phyloP scores from a whole-genome alignment of 64 coral and sea anemone species.

The Dendronephthya gigantea region DNA sequence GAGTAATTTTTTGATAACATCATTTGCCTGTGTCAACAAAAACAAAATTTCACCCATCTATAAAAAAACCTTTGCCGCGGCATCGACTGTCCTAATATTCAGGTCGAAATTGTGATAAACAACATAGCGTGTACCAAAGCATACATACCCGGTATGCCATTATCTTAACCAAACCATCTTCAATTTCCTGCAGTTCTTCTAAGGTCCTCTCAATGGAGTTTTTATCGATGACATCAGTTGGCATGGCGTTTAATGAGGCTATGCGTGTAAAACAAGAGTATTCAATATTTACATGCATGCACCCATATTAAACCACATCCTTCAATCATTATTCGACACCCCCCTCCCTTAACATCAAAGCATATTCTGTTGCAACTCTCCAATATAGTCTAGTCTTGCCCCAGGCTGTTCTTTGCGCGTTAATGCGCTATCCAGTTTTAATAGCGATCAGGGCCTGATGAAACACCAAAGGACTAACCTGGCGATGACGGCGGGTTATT shows the following conservation, averaged over 20 bases:
- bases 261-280: no score
- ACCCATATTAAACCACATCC: no score
- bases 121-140: not conserved
- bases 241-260: not conserved
- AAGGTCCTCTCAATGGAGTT: not conserved
- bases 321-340: no score
- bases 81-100: no score
- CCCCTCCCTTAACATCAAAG: no score
- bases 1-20: slow-evolving; percentile 1
- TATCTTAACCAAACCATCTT: not conserved
- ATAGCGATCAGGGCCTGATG: not conserved
- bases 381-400: no score
- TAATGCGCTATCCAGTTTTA: not conserved
- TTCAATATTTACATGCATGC: no score
- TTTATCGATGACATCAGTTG: not conserved
- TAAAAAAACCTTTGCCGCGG: no score
- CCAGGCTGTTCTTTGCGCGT: no score
- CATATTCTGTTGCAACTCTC: no score
- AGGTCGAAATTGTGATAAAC: no score
- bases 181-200: not conserved
- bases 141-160: slow-evolving; percentile 4
- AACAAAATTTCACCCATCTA: not conserved
- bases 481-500: not conserved
- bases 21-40: not conserved
- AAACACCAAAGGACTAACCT: not conserved